These are phyloP conservation scores for Pseudopleuronectes americanus DNA, from an alignment of 2,797 vertebrate genomes.

Conservation along the genomic window DNA sequence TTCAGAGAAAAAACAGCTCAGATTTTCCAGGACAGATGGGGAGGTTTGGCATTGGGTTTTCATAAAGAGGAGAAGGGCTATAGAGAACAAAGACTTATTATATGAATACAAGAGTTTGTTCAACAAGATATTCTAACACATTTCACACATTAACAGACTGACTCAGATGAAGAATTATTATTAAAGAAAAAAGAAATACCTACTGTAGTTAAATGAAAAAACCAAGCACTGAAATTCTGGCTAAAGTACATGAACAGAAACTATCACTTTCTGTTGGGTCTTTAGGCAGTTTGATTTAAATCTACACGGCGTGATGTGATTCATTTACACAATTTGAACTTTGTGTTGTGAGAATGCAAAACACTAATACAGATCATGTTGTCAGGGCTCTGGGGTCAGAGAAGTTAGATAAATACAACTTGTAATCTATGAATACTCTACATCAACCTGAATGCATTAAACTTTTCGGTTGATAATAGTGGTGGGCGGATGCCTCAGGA, in stretches of 20 bases:
- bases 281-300: not conserved
- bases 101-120: conserved; percentile 6
- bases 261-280: not conserved
- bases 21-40: conserved; percentile 16
- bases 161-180: not conserved
- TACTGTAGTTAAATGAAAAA: not conserved
- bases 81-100: conserved; percentile 19
- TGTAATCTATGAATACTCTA: conserved; percentile 26
- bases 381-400: conserved; percentile 15
- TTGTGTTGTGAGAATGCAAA: conserved; percentile 21
- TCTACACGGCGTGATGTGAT: not conserved
- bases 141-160: conserved; percentile 32
- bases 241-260: not conserved
- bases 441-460: conserved; percentile 43
- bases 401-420: conserved; percentile 46
- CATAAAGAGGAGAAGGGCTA: not conserved
- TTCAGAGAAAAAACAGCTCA: not conserved
- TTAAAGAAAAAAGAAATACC: not conserved
- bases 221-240: not conserved
- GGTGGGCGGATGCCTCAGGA: conserved; percentile 64
- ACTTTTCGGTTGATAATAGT: conserved; percentile 50
- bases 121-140: conserved; percentile 8
- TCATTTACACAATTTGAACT: conserved; percentile 23
- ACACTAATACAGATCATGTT: conserved; percentile 23
- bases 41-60: not conserved